Evolutionary conservation across 2,113 vertebrate species (phyloP), one percentile per base, ranked within the genome.

Genomic region (Entomyzon cyanotis): DNA sequence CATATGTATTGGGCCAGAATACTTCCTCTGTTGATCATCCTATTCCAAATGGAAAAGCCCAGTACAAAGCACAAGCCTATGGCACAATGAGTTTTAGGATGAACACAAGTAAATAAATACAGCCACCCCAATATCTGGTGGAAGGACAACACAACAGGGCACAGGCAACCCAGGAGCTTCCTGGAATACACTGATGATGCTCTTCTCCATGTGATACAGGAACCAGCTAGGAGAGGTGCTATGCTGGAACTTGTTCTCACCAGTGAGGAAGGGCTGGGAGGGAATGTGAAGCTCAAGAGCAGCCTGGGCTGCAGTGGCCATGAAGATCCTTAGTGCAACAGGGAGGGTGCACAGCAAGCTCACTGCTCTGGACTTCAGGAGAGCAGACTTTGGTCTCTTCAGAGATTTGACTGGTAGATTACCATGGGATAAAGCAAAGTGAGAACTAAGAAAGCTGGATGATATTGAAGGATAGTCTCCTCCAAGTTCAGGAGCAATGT

Each of bases 181-280:
- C 35, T 42, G 17, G 24, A 76, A 62, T 47, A 11, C 12, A 47
- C 0, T 63, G 18, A 37, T 44, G 35, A 70, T 0, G 0, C 59
- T n/a, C 30, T 59, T 52, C 39, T 53, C n/a, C 25, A 89, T 53
- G 28, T 30, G 46, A 46, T 12, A 68, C 11, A 39, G 16, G 25
- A 75, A 46, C 13, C 41, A 83, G 1, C 17, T 3, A 46, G n/a
- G 21, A 67, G 21, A 73, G 10, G 17, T 39, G 28, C 24, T 35
- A 12, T 16, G 24, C 33, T 65, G 52, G 24, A 73, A 22, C n/a
- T 41, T 65, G 44, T 15, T 79, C 35, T 53, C 39, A 85, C 10
- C 52, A 79, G 13, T 28, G 65, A 47, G 27, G 24, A 41, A 21
- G 10, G n/a, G 19, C 44, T 65, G 52, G 20, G 19, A 64, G 15